Conservation (phyloP, 2,113 vertebrate species). For the Patagioenas fasciata region DNA sequence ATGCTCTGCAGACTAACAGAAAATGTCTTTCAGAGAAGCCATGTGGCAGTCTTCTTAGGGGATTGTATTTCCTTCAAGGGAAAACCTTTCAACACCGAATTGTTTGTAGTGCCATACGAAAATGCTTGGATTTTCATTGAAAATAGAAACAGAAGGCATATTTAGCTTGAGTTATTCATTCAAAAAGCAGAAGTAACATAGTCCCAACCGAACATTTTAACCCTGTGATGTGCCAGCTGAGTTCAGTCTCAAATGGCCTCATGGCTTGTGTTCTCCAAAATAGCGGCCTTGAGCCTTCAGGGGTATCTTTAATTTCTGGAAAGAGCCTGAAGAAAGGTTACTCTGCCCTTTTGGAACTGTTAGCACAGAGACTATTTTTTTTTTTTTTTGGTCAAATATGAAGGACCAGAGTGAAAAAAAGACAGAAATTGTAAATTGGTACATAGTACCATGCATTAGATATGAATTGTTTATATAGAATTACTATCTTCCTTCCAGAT, state of each 20-base stretch:
- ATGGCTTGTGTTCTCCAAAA: neutral
- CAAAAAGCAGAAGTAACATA: neutral
- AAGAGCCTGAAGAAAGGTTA: neutral
- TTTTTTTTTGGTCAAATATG: neutral
- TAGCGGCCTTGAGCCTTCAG: neutral
- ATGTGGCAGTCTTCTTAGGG: neutral
- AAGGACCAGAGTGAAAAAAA: neutral
- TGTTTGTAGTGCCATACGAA: conserved; percentile 7
- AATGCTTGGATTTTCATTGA: conserved; percentile 20
- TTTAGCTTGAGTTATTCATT: conserved; percentile 3
- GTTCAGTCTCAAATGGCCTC: neutral
- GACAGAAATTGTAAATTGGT: neutral
- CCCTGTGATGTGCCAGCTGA: neutral
- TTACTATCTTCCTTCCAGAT: neutral
- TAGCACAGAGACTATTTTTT: neutral
- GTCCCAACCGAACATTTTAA: fast-evolving
- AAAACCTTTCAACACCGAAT: conserved; percentile 13
- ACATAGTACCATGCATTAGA: neutral
- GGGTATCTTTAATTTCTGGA: neutral
- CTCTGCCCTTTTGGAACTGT: neutral
- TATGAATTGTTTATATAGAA: neutral
- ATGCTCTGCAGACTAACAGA: neutral
- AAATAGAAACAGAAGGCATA: neutral
- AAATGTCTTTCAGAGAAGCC: conserved; percentile 19
- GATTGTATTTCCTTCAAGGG: neutral